phyloP scores from a whole-genome alignment of 2,113 vertebrate genomes.

The Anhinga rufa region DNA sequence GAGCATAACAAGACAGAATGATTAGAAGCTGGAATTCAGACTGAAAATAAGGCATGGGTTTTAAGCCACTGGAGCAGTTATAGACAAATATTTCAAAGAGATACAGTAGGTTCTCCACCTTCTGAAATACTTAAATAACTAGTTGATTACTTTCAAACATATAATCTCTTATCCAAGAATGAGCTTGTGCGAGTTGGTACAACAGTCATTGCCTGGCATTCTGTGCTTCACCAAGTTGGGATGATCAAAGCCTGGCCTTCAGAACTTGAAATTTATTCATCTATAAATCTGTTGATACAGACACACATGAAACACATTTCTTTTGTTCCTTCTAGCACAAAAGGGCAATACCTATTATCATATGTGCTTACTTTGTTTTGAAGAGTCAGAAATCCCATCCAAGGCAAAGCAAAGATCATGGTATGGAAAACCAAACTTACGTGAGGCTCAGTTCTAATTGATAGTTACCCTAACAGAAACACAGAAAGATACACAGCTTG shows the following conservation, averaged over 20 bases:
- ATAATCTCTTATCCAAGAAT: neutral
- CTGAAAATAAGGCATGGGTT: neutral
- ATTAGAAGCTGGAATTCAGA: neutral
- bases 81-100: neutral
- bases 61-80: neutral
- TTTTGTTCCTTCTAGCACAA: neutral
- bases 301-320: neutral
- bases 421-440: neutral
- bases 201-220: neutral
- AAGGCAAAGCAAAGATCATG: neutral
- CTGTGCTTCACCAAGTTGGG: neutral
- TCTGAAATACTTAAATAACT: neutral
- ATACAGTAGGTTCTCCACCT: neutral
- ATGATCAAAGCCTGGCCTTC: neutral
- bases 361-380: fast-evolving
- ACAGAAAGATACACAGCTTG: neutral
- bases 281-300: neutral
- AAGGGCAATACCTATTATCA: neutral
- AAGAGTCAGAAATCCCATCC: neutral
- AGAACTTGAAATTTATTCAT: neutral
- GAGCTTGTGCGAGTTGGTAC: neutral
- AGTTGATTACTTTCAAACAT: neutral
- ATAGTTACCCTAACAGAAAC: neutral
- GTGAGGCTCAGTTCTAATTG: neutral
- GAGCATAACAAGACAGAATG: neutral